Conservation (phyloP, 2,888 invertebrate genomes). For the Drosophila mayaguana region DNA sequence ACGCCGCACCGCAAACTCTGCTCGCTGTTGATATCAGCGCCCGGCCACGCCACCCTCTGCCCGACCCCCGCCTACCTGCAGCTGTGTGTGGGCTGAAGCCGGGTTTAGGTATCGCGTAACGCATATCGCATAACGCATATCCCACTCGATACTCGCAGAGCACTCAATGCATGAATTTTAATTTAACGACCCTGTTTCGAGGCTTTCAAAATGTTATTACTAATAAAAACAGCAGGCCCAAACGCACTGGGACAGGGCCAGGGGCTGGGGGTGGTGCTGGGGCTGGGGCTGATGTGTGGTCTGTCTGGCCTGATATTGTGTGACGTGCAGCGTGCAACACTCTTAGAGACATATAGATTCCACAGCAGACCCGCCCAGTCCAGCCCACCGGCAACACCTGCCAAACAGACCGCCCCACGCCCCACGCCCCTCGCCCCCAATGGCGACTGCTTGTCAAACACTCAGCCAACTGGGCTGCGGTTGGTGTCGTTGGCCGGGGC, state of each 20-base stretch:
- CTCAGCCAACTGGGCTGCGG: slow-evolving; percentile 8
- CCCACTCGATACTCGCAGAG: slow-evolving; percentile 43
- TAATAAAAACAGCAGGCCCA: slow-evolving; percentile 61
- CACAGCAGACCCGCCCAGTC: background rate
- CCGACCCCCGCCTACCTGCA: background rate
- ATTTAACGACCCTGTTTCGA: slow-evolving; percentile 68
- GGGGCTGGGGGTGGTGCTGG: background rate
- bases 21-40: slow-evolving; percentile 30
- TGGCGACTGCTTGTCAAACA: slow-evolving; percentile 16
- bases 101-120: slow-evolving; percentile 17
- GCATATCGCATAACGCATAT: slow-evolving; percentile 41
- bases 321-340: slow-evolving; percentile 32
- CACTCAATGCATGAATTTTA: slow-evolving; percentile 65
- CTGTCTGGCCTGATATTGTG: slow-evolving; percentile 29
- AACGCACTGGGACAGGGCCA: slow-evolving; percentile 10
- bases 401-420: slow-evolving; percentile 18
- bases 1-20: slow-evolving; percentile 34
- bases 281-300: background rate
- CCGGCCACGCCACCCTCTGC: background rate
- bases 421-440: background rate
- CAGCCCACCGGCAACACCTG: slow-evolving; percentile 61
- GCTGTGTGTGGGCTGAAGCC: slow-evolving; percentile 26
- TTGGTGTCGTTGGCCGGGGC: background rate
- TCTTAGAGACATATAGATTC: slow-evolving; percentile 42
- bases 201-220: slow-evolving; percentile 81